Base-by-base conservation (phyloP, 1,140 invertebrate genomes). In the Tetramorium alpestre region DNA sequence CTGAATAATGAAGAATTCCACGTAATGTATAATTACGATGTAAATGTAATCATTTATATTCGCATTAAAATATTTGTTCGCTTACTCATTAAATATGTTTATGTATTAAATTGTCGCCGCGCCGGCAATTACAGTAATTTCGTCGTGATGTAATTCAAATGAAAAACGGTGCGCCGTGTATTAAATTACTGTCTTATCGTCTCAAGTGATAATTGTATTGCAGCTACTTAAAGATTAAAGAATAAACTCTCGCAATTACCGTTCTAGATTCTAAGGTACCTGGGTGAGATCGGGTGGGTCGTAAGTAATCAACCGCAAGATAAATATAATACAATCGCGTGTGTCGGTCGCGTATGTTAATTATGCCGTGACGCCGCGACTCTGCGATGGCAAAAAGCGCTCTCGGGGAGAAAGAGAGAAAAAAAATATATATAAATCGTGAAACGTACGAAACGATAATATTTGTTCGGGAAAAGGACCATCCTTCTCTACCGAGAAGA, bases 1-100 rank as follows among this genome's bases (percentile, higher is more conserved):
- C 54, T 54, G 54, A 54, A 47, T 44, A 41, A 81, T 28, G 64
- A 70, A 54, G 67, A 73, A 58, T 58, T 58, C n/a, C 25, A 25
- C 33, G 28, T 41, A 81, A 72, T n/a, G 41, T 1, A 38, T 62
- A 60, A 60, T 84, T 75, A 84, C 41, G n/a, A 60, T 60, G 80
- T 75, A 84, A 84, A 84, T 60, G 18, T 49, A 84, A 84, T 60
- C 54, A 78, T 64, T 78, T 77, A 64, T 38, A n/a, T 33, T 67
- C 47, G 28, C 47, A 64, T 47, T 77, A 16, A 28, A 60, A 77
- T 62, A 77, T 56, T 75, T 75, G 56, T 60, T 28, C 22, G 75
- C 41, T 60, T 18, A 33, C 33, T 69, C 25, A 54, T 81, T 41
- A 60, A 84, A 84, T 84, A 49, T 25, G 22, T 60, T 62, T 47